These are phyloP conservation scores for Heterodera filipjevi DNA, from an alignment of 2,888 invertebrate genomes.

Conservation along the genomic window DNA sequence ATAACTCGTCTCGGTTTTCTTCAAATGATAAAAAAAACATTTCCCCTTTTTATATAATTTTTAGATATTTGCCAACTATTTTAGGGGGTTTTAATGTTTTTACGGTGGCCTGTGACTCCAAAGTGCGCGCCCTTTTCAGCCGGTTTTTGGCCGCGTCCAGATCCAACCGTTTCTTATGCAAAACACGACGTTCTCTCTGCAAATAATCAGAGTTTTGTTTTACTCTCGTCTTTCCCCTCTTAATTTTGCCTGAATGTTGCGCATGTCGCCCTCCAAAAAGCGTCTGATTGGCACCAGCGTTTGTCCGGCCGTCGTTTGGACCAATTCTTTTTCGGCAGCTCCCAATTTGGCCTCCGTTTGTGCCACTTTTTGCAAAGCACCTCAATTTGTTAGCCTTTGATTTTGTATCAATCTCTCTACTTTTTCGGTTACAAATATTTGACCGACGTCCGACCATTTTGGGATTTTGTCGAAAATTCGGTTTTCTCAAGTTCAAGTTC, in stretches of 20 bases:
- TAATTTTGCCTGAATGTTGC: slow-evolving; percentile 57
- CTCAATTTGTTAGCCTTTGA: too few relatives aligned
- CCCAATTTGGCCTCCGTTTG: slow-evolving; percentile 84
- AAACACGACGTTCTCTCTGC: slow-evolving; percentile 70
- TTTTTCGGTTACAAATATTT: too few relatives aligned
- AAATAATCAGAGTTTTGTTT: slow-evolving; percentile 13
- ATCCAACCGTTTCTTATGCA: slow-evolving; percentile 75
- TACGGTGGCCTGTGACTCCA: slow-evolving; percentile 78
- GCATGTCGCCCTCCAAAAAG: slow-evolving; percentile 66
- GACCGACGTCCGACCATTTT: too few relatives aligned
- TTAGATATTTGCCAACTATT: slow-evolving; percentile 18
- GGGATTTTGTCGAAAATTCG: too few relatives aligned
- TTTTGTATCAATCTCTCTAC: too few relatives aligned
- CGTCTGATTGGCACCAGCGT: slow-evolving; percentile 73
- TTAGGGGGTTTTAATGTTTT: too few relatives aligned
- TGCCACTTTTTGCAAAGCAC: slow-evolving; percentile 83
- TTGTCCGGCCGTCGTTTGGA: background rate
- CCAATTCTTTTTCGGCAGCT: slow-evolving; percentile 77
- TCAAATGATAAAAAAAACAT: too few relatives aligned
- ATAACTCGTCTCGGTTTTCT: slow-evolving; percentile 50
- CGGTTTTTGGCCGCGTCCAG: slow-evolving; percentile 86
- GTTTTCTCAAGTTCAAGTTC: too few relatives aligned
- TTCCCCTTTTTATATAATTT: background rate
- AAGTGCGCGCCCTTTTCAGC: slow-evolving; percentile 84
- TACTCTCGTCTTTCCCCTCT: background rate